Evolutionary conservation across 2,888 invertebrate genomes (phyloP).

Genomic region (Merodon equestris): DNA sequence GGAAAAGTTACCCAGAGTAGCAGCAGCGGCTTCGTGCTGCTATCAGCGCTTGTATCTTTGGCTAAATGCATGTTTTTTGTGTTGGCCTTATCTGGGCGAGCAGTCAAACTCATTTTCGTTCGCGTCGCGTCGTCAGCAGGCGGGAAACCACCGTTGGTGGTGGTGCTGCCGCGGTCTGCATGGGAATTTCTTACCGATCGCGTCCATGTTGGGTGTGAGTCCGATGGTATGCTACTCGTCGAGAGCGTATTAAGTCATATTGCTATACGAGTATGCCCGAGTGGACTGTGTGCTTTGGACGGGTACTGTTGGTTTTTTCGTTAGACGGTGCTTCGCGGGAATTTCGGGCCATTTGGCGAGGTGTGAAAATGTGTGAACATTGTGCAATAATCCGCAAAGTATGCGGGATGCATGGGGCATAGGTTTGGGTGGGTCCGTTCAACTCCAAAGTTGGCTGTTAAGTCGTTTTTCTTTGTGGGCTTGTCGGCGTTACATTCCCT

Average conservation of each 20-base stretch:
- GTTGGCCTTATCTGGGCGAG: constrained; percentile 62
- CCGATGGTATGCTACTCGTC: constrained; percentile 47
- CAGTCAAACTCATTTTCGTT: constrained; percentile 69
- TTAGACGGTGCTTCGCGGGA: constrained; percentile 28
- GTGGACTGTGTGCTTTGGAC: no score
- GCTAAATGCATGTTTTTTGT: constrained; percentile 68
- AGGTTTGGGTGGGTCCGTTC: constrained; percentile 64
- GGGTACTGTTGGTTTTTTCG: constrained; percentile 26
- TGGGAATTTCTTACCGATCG: constrained; percentile 58
- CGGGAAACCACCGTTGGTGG: constrained; percentile 2
- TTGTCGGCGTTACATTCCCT: constrained; percentile 42
- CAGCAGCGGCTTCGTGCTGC: constrained; percentile 59
- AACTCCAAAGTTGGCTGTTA: constrained; percentile 32
- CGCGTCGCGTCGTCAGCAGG: constrained; percentile 43
- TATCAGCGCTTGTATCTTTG: constrained; percentile 64
- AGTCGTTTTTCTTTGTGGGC: constrained; percentile 2
- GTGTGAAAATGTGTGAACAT: constrained; percentile 68
- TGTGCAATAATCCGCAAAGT: constrained; percentile 55
- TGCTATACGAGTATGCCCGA: constrained; percentile 21
- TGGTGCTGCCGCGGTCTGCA: constrained; percentile 15
- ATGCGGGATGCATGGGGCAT: constrained; percentile 56
- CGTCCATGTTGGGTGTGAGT: constrained; percentile 60
- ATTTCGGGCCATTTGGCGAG: constrained; percentile 15
- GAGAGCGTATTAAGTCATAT: constrained; percentile 65
- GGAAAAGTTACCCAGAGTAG: constrained; percentile 43